Evolutionary conservation across 2,888 invertebrate species (phyloP).

Genomic region (Chaetoderma sp.): DNA sequence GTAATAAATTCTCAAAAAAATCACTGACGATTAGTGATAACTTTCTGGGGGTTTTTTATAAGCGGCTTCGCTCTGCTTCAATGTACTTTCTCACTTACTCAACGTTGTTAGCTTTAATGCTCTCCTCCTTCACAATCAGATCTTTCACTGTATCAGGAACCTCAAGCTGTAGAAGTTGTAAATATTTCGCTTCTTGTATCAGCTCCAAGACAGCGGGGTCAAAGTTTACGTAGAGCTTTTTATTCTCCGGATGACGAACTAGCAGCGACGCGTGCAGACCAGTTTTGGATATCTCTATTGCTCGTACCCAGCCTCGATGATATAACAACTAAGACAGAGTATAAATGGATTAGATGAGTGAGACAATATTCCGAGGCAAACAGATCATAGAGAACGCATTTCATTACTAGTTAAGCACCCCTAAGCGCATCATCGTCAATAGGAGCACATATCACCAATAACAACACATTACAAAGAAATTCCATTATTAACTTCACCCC

Average conservation of each 20-base stretch:
- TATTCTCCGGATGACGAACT: constrained; percentile 72
- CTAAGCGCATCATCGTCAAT: too few species aligned
- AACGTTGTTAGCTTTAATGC: constrained; percentile 58
- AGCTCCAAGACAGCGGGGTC: constrained; percentile 68
- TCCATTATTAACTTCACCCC: too few species aligned
- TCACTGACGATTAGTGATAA: too few species aligned
- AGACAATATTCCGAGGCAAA: too few species aligned
- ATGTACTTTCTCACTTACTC: constrained; percentile 50
- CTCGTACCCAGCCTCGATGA: constrained; percentile 67
- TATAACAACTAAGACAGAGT: constrained; percentile 62
- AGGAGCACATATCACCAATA: too few species aligned
- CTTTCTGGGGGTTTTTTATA: too few species aligned
- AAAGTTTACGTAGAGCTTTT: constrained; percentile 67
- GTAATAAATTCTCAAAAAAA: too few species aligned
- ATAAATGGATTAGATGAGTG: neutral
- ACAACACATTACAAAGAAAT: too few species aligned
- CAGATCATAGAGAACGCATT: too few species aligned
- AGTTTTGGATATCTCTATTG: constrained; percentile 64
- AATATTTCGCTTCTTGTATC: constrained; percentile 68
- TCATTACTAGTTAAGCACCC: too few species aligned
- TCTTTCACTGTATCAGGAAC: constrained; percentile 66
- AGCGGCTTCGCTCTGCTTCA: too few species aligned
- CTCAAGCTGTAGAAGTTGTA: constrained; percentile 66
- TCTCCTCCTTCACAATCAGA: constrained; percentile 63
- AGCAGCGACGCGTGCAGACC: constrained; percentile 71